Conservation (phyloP, 2,113 vertebrate genomes). For the Struthidea cinerea region DNA sequence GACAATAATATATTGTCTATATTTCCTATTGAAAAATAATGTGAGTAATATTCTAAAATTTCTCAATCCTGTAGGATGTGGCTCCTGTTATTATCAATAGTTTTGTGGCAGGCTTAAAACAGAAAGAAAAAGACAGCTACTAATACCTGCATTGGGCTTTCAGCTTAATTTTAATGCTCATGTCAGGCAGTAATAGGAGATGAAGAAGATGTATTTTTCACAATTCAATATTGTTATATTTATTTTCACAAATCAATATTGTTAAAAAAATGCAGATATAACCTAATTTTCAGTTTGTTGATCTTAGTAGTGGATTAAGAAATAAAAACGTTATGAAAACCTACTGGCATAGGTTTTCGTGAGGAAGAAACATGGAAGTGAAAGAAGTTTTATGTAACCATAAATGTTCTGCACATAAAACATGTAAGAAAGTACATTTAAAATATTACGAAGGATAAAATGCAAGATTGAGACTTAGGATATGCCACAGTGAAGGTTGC, state of each 20-base stretch:
- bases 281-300: neutral
- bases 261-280: neutral
- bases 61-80: neutral
- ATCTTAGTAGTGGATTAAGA: neutral
- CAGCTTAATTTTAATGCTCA: neutral
- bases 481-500: neutral
- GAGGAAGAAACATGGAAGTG: neutral
- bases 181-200: neutral
- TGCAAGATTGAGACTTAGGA: neutral
- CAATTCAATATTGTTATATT: neutral
- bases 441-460: neutral
- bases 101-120: neutral
- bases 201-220: neutral
- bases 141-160: neutral
- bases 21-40: neutral
- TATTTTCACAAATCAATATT: neutral
- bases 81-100: neutral
- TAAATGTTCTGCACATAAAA: neutral
- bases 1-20: neutral
- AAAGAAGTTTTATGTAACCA: neutral
- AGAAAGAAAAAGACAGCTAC: neutral
- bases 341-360: neutral
- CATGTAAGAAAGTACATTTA: neutral
- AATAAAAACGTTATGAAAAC: neutral
- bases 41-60: neutral